Evolutionary conservation across 2,797 vertebrate species (phyloP).

Genomic region (Acomys russatus): DNA sequence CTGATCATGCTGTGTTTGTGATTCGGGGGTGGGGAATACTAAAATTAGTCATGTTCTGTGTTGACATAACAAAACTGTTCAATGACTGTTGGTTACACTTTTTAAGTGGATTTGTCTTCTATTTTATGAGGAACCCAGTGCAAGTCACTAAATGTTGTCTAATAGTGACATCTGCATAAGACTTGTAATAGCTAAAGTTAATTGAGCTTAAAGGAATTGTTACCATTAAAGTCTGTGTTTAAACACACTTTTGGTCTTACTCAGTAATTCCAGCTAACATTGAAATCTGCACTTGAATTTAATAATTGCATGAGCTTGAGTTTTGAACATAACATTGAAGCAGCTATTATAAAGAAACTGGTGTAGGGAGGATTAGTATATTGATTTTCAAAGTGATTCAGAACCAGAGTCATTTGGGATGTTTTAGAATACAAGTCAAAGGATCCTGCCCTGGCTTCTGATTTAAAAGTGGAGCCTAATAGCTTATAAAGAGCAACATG

Average conservation of each 20-base stretch:
- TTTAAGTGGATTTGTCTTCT: slow-evolving; percentile 80
- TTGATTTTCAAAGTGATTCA: slow-evolving; percentile 40
- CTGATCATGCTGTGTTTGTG: slow-evolving; percentile 77
- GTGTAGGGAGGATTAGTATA: background rate
- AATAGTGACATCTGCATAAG: slow-evolving; percentile 79
- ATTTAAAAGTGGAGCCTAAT: background rate
- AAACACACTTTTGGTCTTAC: slow-evolving; percentile 82
- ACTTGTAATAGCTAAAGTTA: slow-evolving; percentile 83
- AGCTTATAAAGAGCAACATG: background rate
- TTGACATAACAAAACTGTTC: slow-evolving; percentile 81
- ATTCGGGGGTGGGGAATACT: slow-evolving; percentile 62
- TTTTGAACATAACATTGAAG: slow-evolving; percentile 30
- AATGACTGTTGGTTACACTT: slow-evolving; percentile 80
- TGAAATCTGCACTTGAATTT: slow-evolving; percentile 68
- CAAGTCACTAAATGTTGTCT: slow-evolving; percentile 83
- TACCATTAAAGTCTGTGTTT: slow-evolving; percentile 85
- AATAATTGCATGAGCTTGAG: slow-evolving; percentile 26
- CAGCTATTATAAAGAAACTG: background rate
- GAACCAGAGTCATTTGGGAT: slow-evolving; percentile 40
- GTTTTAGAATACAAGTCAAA: background rate
- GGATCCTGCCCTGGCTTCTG: background rate
- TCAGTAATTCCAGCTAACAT: slow-evolving; percentile 78
- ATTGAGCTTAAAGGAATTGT: slow-evolving; percentile 84
- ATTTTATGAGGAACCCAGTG: slow-evolving; percentile 81
- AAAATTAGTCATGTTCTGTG: slow-evolving; percentile 80